A percentile compares a stretch with the other conserved stretches of the same genome.
These are phyloP conservation scores for Eulemur coronatus DNA, from an alignment of 2,797 vertebrate species.

Conservation along the genomic window DNA sequence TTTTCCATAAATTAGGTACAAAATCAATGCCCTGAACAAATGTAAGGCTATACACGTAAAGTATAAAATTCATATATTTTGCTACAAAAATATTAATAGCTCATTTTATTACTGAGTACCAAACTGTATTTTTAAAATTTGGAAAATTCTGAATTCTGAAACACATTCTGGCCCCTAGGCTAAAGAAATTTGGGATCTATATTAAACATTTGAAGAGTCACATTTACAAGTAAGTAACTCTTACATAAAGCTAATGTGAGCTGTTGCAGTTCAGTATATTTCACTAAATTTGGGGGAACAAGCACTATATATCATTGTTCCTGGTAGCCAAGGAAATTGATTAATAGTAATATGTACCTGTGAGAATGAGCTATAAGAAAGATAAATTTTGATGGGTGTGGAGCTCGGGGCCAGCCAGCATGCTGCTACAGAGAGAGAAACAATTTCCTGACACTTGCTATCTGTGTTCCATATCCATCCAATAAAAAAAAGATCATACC, in stretches of 20 bases:
- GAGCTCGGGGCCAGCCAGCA: neutral
- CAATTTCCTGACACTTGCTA: neutral
- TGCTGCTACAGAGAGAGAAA: neutral
- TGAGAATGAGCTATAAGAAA: neutral
- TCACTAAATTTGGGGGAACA: neutral
- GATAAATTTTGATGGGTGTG: neutral
- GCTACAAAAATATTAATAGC: neutral
- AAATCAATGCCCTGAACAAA: neutral
- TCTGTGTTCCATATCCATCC: neutral
- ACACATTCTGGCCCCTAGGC: neutral
- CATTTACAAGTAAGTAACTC: conserved; percentile 13
- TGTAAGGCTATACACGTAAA: neutral
- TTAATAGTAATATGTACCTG: neutral
- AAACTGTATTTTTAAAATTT: neutral
- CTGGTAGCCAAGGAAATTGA: neutral
- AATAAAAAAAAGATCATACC: neutral
- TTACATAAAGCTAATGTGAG: neutral
- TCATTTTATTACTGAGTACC: neutral
- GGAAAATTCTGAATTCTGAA: conserved; percentile 19
- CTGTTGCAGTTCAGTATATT: neutral
- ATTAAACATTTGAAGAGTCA: neutral
- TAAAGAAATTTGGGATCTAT: neutral
- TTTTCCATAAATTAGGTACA: neutral
- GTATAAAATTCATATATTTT: neutral
- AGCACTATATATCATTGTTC: neutral